Evolutionary conservation across 1,140 invertebrate species (phyloP).

Genomic region (Harlomillsia oculata): DNA sequence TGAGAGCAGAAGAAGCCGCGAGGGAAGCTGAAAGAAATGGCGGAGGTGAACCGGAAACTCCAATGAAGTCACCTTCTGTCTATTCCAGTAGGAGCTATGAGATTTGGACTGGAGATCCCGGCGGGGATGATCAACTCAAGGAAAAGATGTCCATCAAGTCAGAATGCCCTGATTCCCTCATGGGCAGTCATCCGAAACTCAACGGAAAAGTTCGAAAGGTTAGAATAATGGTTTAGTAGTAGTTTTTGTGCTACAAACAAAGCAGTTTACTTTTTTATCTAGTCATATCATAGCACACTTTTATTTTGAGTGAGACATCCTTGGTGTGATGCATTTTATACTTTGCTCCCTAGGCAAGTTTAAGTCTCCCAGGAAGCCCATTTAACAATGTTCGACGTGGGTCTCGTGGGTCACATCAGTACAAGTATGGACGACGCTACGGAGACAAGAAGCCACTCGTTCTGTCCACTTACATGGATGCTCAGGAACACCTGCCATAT

Average conservation of each 20-base stretch:
- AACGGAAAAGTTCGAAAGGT: conserved; percentile 82
- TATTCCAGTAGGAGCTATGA: conserved; percentile 84
- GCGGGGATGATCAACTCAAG: conserved; percentile 71
- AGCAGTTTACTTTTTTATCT: no score
- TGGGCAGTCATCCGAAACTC: conserved; percentile 48
- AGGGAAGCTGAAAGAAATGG: conserved; percentile 47
- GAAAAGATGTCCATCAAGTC: conserved; percentile 83
- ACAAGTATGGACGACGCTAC: conserved; percentile 59
- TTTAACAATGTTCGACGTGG: conserved; percentile 82
- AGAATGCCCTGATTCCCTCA: conserved; percentile 70
- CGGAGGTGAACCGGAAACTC: conserved; percentile 37
- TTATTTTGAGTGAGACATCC: no score
- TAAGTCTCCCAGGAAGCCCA: conserved; percentile 91
- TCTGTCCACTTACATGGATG: conserved; percentile 85
- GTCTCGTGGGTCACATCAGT: conserved; percentile 47
- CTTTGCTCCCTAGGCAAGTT: conserved; percentile 64
- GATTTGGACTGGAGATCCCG: conserved; percentile 73
- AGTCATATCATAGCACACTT: neutral
- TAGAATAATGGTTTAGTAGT: conserved; percentile 42
- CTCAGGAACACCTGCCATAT: conserved; percentile 90
- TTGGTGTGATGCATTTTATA: conserved; percentile 31
- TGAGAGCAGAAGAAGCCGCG: conserved; percentile 68
- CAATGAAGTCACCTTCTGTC: conserved; percentile 74
- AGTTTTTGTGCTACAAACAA: neutral
- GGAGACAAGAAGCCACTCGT: conserved; percentile 87